Conservation (phyloP, 35 echinoderm and acorn worm genomes). For the Amphiura filiformis region DNA sequence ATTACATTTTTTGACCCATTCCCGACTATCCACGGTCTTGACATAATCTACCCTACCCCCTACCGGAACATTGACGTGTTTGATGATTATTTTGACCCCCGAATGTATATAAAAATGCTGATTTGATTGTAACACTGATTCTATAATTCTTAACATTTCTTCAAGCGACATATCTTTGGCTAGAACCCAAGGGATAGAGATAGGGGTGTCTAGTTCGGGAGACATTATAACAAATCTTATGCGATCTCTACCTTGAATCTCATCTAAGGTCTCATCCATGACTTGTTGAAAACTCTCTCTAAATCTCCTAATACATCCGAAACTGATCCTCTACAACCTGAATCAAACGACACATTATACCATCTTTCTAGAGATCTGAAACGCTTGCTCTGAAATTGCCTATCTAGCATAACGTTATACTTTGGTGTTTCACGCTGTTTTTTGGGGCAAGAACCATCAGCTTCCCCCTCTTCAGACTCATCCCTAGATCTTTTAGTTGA, state of each 20-base stretch:
- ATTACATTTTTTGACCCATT: background rate
- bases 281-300: background rate
- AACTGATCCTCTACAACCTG: background rate
- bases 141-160: slow-evolving; percentile 24
- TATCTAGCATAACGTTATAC: background rate
- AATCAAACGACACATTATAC: background rate
- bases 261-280: slow-evolving; percentile 4
- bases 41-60: background rate
- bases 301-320: background rate
- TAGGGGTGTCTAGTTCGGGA: slow-evolving; percentile 27
- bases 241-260: slow-evolving; percentile 7
- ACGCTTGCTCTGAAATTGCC: background rate
- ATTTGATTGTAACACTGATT: slow-evolving; percentile 51
- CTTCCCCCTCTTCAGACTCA: too few relatives aligned
- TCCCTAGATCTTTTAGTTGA: too few relatives aligned
- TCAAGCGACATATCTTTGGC: slow-evolving; percentile 34
- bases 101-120: slow-evolving; percentile 34
- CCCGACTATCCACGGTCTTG: background rate
- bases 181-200: slow-evolving; percentile 31
- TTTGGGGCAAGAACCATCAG: too few relatives aligned
- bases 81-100: slow-evolving; percentile 27
- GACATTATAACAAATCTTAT: slow-evolving; percentile 41
- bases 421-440: background rate
- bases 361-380: background rate
- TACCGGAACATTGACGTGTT: slow-evolving; percentile 40